phyloP scores from a whole-genome alignment of 2,888 invertebrate species.

The Nomada flava region DNA sequence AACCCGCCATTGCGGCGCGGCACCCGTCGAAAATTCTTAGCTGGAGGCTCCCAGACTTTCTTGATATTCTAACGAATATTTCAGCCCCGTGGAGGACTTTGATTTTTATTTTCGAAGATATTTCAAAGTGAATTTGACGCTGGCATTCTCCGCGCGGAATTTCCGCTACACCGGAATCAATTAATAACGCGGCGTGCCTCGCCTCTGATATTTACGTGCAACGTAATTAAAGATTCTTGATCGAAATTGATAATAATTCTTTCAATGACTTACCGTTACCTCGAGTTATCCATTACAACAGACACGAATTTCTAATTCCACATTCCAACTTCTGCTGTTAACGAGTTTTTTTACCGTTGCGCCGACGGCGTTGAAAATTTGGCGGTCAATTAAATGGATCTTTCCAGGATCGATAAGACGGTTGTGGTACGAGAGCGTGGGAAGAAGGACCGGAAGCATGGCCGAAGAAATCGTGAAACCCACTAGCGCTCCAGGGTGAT shows the following conservation, averaged over 20 bases:
- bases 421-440: slow-evolving; percentile 41
- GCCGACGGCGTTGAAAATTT: neutral
- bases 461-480: slow-evolving; percentile 76
- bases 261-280: neutral
- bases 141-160: too few relatives aligned
- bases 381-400: too few relatives aligned
- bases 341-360: neutral
- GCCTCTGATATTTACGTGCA: neutral
- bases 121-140: neutral
- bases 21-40: slow-evolving; percentile 8
- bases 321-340: too few relatives aligned
- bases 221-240: neutral
- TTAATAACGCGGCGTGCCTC: neutral
- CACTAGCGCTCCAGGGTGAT: slow-evolving; percentile 39
- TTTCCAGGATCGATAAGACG: too few relatives aligned
- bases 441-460: slow-evolving; percentile 67
- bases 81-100: neutral
- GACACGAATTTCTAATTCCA: neutral
- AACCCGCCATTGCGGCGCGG: slow-evolving; percentile 26
- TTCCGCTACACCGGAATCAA: too few relatives aligned
- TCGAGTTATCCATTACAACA: neutral
- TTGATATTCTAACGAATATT: neutral
- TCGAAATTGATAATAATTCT: neutral
- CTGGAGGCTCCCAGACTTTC: neutral
- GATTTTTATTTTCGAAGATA: neutral